Conservation (phyloP, 2,113 vertebrate genomes). For the Semicossyphus pulcher region DNA sequence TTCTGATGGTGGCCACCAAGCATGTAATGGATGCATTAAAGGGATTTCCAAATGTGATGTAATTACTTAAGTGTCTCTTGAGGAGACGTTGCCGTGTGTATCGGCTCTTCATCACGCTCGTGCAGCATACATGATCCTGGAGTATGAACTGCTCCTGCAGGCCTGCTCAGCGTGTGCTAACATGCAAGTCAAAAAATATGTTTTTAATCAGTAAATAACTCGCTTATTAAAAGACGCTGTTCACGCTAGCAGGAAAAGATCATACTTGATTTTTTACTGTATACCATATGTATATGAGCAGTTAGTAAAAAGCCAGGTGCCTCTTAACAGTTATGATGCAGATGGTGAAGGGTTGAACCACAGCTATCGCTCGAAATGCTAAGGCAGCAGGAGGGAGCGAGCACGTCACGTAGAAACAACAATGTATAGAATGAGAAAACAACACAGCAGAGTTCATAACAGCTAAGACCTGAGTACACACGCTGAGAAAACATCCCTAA, state of each 20-base stretch:
- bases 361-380: too few species aligned
- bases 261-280: neutral
- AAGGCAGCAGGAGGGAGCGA: slow-evolving; percentile 59
- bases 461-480: slow-evolving; percentile 41
- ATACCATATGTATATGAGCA: neutral
- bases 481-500: slow-evolving; percentile 11
- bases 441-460: slow-evolving; percentile 33
- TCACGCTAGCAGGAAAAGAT: neutral
- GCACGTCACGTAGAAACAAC: slow-evolving; percentile 46
- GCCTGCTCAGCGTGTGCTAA: neutral
- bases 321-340: neutral
- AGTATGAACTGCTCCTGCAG: neutral
- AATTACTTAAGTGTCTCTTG: slow-evolving; percentile 57
- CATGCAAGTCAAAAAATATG: neutral
- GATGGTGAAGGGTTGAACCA: slow-evolving; percentile 15
- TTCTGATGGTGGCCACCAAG: slow-evolving; percentile 61
- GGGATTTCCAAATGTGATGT: slow-evolving; percentile 47
- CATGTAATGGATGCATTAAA: slow-evolving; percentile 62
- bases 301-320: slow-evolving; percentile 1
- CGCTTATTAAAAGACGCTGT: neutral
- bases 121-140: slow-evolving; percentile 7
- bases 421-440: slow-evolving; percentile 24
- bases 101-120: slow-evolving; percentile 24
- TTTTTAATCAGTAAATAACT: neutral
- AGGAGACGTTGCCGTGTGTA: slow-evolving; percentile 29